Evolutionary conservation across 2,888 invertebrate genomes (phyloP).

Genomic region (Clivina fossor): DNA sequence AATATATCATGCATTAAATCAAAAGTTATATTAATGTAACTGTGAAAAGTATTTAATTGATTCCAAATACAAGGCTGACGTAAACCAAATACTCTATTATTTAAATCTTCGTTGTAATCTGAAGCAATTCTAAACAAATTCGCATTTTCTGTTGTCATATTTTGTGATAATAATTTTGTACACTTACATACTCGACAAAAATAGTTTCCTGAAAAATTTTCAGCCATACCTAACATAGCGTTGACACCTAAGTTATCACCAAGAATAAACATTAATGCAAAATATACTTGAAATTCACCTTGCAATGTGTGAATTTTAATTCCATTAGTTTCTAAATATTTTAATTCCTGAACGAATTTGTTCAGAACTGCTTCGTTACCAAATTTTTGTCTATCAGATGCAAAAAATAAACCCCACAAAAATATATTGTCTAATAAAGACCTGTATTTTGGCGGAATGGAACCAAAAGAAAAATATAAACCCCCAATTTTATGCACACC

Average conservation of each 20-base stretch:
- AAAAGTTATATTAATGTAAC: constrained; percentile 16
- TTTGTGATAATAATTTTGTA: constrained; percentile 9
- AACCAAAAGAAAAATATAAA: constrained; percentile 33
- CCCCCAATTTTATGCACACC: constrained; percentile 35
- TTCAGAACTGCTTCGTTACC: constrained; percentile 28
- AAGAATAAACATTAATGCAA: constrained; percentile 24
- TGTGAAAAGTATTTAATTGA: constrained; percentile 22
- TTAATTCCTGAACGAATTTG: constrained; percentile 21
- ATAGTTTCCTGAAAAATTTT: constrained; percentile 22
- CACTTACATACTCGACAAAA: constrained; percentile 26
- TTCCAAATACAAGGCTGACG: constrained; percentile 28
- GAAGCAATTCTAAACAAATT: constrained; percentile 11
- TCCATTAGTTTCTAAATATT: constrained; percentile 34
- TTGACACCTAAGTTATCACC: constrained; percentile 35
- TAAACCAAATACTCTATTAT: constrained; percentile 13
- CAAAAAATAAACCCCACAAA: constrained; percentile 35
- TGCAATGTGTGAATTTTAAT: constrained; percentile 15
- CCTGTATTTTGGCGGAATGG: constrained; percentile 31
- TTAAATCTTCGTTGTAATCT: constrained; percentile 22
- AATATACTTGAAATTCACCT: constrained; percentile 23
- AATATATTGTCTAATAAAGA: constrained; percentile 36
- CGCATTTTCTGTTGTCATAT: constrained; percentile 11
- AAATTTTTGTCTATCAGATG: constrained; percentile 30
- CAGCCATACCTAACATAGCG: constrained; percentile 21
- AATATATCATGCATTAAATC: constrained; percentile 30